Evolutionary conservation across 2,797 vertebrate genomes (phyloP).

Genomic region (Adelosebastes latens): DNA sequence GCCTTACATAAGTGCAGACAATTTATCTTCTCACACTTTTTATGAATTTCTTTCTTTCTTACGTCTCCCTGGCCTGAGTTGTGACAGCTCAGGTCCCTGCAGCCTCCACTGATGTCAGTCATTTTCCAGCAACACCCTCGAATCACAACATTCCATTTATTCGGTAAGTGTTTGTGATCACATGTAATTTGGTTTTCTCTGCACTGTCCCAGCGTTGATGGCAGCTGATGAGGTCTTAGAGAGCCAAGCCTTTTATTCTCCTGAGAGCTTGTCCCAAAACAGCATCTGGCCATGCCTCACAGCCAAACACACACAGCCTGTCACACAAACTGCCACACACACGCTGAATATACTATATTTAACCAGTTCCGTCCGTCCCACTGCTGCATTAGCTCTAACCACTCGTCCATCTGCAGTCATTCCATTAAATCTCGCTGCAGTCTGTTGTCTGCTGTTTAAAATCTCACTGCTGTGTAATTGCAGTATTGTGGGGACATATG

Average conservation of each 20-base stretch:
- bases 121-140: slow-evolving; percentile 52
- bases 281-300: slow-evolving; percentile 74
- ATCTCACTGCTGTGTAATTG: slow-evolving; percentile 45
- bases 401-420: slow-evolving; percentile 63
- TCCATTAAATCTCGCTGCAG: slow-evolving; percentile 50
- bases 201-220: slow-evolving; percentile 66
- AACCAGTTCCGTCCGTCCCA: slow-evolving; percentile 52
- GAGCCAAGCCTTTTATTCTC: slow-evolving; percentile 75
- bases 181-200: slow-evolving; percentile 66
- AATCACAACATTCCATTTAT: slow-evolving; percentile 69
- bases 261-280: slow-evolving; percentile 74
- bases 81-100: slow-evolving; percentile 31
- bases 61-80: slow-evolving; percentile 9
- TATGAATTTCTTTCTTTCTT: slow-evolving; percentile 3
- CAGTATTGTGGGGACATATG: slow-evolving; percentile 53
- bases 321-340: slow-evolving; percentile 39
- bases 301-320: slow-evolving; percentile 59
- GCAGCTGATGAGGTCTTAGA: slow-evolving; percentile 74
- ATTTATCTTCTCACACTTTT: neutral
- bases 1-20: neutral
- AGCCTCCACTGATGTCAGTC: slow-evolving; percentile 37
- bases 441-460: slow-evolving; percentile 62
- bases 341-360: slow-evolving; percentile 59
- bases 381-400: slow-evolving; percentile 57
- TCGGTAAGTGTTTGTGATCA: slow-evolving; percentile 68